These are phyloP conservation scores for Enoplosus armatus DNA, from an alignment of 2,797 vertebrate genomes.

Conservation along the genomic window DNA sequence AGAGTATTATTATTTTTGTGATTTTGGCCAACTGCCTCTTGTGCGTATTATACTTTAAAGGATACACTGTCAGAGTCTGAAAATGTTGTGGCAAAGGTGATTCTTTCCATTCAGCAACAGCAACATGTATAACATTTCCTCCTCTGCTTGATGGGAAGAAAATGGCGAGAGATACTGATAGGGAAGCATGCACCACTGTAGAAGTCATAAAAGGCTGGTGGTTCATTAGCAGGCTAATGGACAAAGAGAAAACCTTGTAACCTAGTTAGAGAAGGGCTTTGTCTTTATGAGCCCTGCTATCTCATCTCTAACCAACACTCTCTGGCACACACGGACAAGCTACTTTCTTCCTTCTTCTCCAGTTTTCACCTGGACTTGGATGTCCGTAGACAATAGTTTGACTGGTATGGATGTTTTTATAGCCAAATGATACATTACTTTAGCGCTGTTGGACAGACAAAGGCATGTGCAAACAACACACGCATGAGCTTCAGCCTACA, in stretches of 20 bases:
- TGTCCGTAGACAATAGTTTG: not conserved
- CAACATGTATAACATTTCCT: not conserved
- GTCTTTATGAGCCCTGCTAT: constrained; percentile 41
- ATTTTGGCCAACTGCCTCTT: not conserved
- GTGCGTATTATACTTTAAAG: not conserved
- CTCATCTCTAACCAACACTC: not conserved
- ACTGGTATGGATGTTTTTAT: not conserved
- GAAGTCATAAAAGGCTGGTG: constrained; percentile 65
- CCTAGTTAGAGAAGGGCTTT: constrained; percentile 53
- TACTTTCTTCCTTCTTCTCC: not conserved
- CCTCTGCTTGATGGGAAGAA: not conserved
- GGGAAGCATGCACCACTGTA: constrained; percentile 10
- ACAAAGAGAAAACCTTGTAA: constrained; percentile 61
- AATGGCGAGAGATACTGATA: constrained; percentile 13
- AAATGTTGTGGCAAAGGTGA: constrained; percentile 1
- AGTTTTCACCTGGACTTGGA: not conserved
- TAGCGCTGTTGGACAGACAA: not conserved
- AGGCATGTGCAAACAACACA: not conserved
- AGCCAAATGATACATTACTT: not conserved
- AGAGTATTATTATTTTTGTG: not conserved
- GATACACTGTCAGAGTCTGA: not conserved
- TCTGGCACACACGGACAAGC: not conserved
- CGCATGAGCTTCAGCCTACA: constrained; percentile 7
- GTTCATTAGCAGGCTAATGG: constrained; percentile 73
- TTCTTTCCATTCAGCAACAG: not conserved